Conservation (phyloP, 2,888 invertebrate genomes). For the Malachius bipustulatus region DNA sequence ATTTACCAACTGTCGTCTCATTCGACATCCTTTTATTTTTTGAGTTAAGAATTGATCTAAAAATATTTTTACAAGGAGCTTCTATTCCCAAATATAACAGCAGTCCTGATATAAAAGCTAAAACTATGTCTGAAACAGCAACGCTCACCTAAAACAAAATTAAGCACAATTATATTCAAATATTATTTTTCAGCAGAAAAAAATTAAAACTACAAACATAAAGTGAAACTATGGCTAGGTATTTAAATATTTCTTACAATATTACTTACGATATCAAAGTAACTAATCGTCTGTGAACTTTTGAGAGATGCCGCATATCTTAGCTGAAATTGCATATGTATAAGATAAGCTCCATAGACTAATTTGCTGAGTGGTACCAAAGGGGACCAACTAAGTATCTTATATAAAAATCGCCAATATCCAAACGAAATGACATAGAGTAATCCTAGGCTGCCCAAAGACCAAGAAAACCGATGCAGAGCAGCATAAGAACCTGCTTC, state of each 20-base stretch:
- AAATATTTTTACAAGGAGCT: conserved; percentile 43
- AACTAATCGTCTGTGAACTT: conserved; percentile 35
- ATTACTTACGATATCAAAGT: conserved; percentile 33
- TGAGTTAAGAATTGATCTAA: conserved; percentile 26
- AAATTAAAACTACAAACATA: no score
- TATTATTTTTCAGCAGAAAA: no score
- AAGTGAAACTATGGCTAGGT: no score
- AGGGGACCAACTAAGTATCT: conserved; percentile 44
- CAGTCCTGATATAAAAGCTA: conserved; percentile 38
- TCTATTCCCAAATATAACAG: conserved; percentile 43
- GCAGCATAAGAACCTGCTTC: conserved; percentile 46
- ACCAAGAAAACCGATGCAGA: conserved; percentile 45
- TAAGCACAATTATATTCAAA: no score
- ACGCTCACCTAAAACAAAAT: conserved; percentile 38
- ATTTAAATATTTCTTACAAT: no score
- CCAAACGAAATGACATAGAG: conserved; percentile 44
- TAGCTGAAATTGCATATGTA: conserved; percentile 42
- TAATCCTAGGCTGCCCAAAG: conserved; percentile 39
- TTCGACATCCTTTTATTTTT: conserved; percentile 9
- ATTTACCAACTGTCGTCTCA: no score
- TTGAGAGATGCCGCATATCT: conserved; percentile 40
- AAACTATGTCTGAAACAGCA: conserved; percentile 38
- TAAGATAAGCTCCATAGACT: conserved; percentile 47
- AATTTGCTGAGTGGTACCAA: conserved; percentile 48
- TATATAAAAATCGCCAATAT: conserved; percentile 26